Evolutionary conservation across 2,113 vertebrate genomes (phyloP).

Genomic region (Erythrocercus mccallii): DNA sequence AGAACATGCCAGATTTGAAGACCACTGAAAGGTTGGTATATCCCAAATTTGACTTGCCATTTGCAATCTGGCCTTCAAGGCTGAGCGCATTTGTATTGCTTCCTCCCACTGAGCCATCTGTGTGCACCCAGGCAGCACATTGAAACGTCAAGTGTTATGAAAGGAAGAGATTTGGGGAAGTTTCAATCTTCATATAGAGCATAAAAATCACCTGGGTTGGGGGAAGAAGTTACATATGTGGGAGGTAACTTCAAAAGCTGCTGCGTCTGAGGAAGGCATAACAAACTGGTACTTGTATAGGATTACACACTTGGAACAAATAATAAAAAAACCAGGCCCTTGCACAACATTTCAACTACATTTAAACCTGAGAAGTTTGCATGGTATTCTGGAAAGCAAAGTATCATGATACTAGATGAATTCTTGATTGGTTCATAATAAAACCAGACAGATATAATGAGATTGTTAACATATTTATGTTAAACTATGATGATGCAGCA

Average conservation of each 20-base stretch:
- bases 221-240: background rate
- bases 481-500: background rate
- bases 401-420: background rate
- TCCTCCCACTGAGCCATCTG: slow-evolving; percentile 63
- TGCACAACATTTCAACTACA: background rate
- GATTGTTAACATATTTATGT: background rate
- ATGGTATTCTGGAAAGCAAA: background rate
- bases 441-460: background rate
- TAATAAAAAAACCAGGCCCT: background rate
- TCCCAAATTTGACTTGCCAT: slow-evolving; percentile 21
- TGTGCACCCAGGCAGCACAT: background rate
- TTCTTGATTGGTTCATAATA: background rate
- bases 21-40: background rate
- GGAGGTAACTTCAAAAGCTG: background rate
- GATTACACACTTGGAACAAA: background rate
- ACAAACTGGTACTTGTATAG: background rate
- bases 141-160: background rate
- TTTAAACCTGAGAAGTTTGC: background rate
- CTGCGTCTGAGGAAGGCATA: background rate
- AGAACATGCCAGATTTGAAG: background rate
- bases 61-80: background rate
- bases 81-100: background rate
- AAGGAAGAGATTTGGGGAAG: background rate
- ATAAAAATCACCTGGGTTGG: background rate
- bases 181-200: background rate